A percentile compares a stretch with the other conserved stretches of the same genome.
phyloP scores from a whole-genome alignment of 1,140 invertebrate genomes.

The Drosophila subobscura region DNA sequence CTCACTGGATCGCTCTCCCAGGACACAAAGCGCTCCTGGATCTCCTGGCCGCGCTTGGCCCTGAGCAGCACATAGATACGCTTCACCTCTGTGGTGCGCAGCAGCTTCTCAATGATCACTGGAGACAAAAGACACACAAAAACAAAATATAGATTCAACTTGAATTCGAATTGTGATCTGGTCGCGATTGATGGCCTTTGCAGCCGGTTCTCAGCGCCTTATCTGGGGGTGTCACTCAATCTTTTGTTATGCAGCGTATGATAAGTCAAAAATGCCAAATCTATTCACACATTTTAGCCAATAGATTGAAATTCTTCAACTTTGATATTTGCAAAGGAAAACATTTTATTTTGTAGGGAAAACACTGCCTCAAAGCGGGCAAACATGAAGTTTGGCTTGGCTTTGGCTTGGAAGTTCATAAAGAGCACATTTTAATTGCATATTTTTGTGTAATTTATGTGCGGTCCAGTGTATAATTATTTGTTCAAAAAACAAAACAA shows the following conservation, averaged over 20 bases:
- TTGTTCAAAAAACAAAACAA: not conserved
- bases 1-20: slow-evolving; percentile 85
- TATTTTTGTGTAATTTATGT: too few species aligned
- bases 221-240: not conserved
- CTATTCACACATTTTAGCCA: not conserved
- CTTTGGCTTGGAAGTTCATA: not conserved
- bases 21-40: slow-evolving; percentile 87
- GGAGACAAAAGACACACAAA: slow-evolving; percentile 27
- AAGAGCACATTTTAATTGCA: too few species aligned
- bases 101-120: slow-evolving; percentile 91
- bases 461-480: not conserved
- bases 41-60: slow-evolving; percentile 89
- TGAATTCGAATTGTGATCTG: slow-evolving; percentile 14
- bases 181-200: not conserved
- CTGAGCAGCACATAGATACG: slow-evolving; percentile 91
- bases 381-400: not conserved
- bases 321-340: slow-evolving; percentile 8
- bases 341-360: not conserved
- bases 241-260: slow-evolving; percentile 9
- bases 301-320: not conserved
- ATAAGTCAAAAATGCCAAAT: slow-evolving; percentile 1
- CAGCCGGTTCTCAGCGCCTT: slow-evolving; percentile 24
- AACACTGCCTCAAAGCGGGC: not conserved
- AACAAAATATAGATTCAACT: not conserved
- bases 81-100: slow-evolving; percentile 89